Evolutionary conservation across 2,888 invertebrate species (phyloP).

Genomic region (Junonia oenone): DNA sequence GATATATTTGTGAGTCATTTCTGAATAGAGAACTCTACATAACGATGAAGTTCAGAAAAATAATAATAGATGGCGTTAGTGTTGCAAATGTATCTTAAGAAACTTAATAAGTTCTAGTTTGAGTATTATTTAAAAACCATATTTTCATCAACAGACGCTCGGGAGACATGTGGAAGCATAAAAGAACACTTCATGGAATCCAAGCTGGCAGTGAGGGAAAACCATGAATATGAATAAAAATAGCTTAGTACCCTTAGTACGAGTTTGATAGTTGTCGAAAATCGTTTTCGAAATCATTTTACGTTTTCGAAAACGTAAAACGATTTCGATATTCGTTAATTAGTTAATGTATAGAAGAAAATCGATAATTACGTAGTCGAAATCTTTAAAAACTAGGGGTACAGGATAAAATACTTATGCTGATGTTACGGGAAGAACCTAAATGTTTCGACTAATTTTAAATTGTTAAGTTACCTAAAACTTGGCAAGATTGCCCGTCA

Average conservation of each 20-base stretch:
- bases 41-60: not conserved
- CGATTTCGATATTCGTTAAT: too few relatives aligned
- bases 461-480: not conserved
- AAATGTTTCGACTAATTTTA: too few relatives aligned
- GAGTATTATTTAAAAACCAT: not conserved
- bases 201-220: conserved; percentile 31
- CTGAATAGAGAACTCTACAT: not conserved
- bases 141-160: conserved; percentile 48
- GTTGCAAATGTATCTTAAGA: not conserved
- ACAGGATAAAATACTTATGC: not conserved
- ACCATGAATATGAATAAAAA: not conserved
- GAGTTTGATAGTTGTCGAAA: too few relatives aligned
- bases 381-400: too few relatives aligned
- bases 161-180: conserved; percentile 75
- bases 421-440: not conserved
- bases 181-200: conserved; percentile 64
- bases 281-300: too few relatives aligned
- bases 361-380: too few relatives aligned
- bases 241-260: too few relatives aligned
- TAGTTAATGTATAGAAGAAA: too few relatives aligned
- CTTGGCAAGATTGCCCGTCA: too few relatives aligned
- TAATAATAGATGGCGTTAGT: conserved; percentile 2
- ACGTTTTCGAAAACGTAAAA: too few relatives aligned
- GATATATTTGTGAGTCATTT: not conserved
- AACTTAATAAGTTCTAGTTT: not conserved